Evolutionary conservation across 1,140 invertebrate species (phyloP).

Genomic region (Metopolophium dirhodum): DNA sequence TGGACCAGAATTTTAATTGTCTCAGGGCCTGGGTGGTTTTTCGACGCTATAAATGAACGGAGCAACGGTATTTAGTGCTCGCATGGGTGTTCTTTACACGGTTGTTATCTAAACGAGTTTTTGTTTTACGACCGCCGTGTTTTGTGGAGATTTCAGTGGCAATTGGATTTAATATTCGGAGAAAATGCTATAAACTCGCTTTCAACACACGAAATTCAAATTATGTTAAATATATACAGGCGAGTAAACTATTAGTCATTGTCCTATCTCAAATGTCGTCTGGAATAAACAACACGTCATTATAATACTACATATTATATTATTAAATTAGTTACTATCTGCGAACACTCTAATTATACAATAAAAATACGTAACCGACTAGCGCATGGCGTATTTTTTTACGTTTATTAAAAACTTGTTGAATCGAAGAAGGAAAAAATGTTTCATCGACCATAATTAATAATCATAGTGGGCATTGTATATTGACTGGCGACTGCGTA

Average conservation of each 20-base stretch:
- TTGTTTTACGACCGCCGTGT: neutral
- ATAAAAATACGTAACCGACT: neutral
- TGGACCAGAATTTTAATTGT: constrained; percentile 32
- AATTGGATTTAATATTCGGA: neutral
- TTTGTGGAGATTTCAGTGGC: neutral
- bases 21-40: constrained; percentile 36
- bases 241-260: neutral
- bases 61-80: constrained; percentile 9
- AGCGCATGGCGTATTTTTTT: neutral
- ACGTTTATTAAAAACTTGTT: neutral
- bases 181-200: neutral
- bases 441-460: neutral
- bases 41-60: neutral
- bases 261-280: neutral
- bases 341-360: neutral
- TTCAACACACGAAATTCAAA: neutral
- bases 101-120: constrained; percentile 40
- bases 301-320: neutral
- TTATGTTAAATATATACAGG: neutral
- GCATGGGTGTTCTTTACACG: constrained; percentile 19
- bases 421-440: neutral
- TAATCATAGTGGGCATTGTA: neutral
- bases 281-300: neutral
- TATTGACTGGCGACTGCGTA: neutral
- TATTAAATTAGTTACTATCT: neutral